Percentiles rank a stretch among this genome's conserved stretches.
Evolutionary conservation across 64 coral and sea anemone genomes (phyloP).

Genomic region (Anthopleura sola): DNA sequence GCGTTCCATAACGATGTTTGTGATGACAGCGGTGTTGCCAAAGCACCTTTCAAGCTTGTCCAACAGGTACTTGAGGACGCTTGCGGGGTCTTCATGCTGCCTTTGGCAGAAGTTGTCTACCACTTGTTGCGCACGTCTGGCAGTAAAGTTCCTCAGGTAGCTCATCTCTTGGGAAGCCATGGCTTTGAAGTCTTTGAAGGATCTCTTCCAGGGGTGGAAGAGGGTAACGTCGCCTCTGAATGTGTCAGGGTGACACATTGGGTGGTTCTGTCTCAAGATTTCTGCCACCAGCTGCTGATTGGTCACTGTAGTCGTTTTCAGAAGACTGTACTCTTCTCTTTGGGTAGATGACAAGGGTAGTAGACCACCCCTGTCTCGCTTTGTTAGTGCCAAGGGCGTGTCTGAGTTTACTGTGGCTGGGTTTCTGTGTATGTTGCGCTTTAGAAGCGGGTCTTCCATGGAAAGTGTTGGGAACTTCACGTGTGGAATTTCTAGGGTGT

Average conservation of each 20-base stretch:
- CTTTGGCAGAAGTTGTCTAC: slow-evolving; percentile 27
- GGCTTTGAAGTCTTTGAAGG: slow-evolving; percentile 19
- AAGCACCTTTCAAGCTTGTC: too few species aligned
- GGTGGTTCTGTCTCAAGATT: slow-evolving; percentile 2
- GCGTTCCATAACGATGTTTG: too few species aligned
- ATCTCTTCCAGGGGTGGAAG: slow-evolving; percentile 36
- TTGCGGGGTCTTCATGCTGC: slow-evolving; percentile 16
- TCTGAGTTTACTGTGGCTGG: background rate
- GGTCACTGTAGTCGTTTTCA: background rate
- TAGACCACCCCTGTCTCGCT: background rate
- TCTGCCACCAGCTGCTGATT: too few species aligned
- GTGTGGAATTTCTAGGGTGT: background rate
- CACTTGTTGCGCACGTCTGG: background rate
- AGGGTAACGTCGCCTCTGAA: slow-evolving; percentile 33
- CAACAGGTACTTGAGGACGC: too few species aligned
- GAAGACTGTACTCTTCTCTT: background rate
- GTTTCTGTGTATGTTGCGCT: background rate
- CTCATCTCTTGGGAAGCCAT: slow-evolving; percentile 18
- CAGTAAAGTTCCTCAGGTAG: slow-evolving; percentile 30
- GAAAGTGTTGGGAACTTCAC: background rate
- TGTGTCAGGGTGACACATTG: slow-evolving; percentile 40
- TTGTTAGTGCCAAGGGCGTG: background rate
- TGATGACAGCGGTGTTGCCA: too few species aligned
- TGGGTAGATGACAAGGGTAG: background rate
- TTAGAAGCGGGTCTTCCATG: background rate